phyloP scores from a whole-genome alignment of 1,140 invertebrate genomes.

The Bombus confusus region DNA sequence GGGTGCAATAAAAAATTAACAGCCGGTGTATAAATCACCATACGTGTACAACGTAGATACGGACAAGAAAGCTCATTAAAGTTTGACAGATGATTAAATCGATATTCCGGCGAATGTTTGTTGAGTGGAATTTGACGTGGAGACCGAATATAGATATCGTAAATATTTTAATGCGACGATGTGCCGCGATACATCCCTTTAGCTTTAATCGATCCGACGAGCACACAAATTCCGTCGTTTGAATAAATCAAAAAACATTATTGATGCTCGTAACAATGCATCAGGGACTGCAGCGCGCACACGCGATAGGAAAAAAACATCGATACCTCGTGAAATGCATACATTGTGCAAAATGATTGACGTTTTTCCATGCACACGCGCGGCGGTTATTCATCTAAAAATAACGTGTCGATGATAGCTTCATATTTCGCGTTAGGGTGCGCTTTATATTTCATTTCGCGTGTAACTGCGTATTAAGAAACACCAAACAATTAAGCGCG shows the following conservation, averaged over 20 bases:
- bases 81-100: constrained; percentile 58
- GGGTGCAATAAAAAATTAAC: constrained; percentile 52
- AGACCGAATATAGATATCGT: constrained; percentile 53
- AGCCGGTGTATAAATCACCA: constrained; percentile 36
- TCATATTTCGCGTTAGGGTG: not conserved
- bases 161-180: constrained; percentile 64
- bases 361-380: not conserved
- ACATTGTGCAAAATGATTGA: constrained; percentile 15
- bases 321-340: constrained; percentile 14
- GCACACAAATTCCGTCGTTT: constrained; percentile 38
- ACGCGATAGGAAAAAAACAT: not conserved
- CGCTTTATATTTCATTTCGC: not conserved
- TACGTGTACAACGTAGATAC: constrained; percentile 1
- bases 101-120: constrained; percentile 48
- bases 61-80: constrained; percentile 38
- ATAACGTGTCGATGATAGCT: constrained; percentile 2
- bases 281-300: not conserved
- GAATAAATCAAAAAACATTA: constrained; percentile 57
- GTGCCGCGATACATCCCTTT: constrained; percentile 48
- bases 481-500: not conserved
- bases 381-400: constrained; percentile 1
- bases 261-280: constrained; percentile 32
- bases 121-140: constrained; percentile 34
- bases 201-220: constrained; percentile 47
- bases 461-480: not conserved